These are phyloP conservation scores for Kryptolebias ocellatus DNA, from an alignment of 2,797 vertebrate species.

Conservation along the genomic window DNA sequence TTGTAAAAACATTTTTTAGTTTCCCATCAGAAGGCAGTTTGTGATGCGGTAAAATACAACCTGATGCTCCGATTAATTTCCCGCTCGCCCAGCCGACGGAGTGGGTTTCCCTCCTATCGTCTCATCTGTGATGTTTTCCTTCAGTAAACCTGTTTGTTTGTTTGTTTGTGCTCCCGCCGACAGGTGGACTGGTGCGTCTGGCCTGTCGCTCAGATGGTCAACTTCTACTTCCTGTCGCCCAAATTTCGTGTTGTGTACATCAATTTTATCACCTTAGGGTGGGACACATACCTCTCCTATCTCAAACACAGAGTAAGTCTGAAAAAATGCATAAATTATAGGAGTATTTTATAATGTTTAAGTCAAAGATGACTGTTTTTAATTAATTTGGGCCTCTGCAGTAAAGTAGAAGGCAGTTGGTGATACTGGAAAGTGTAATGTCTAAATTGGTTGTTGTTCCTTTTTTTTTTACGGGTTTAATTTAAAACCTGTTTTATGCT, in stretches of 20 bases:
- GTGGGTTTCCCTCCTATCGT: not conserved
- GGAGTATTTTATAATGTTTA: no score
- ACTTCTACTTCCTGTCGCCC: conserved; percentile 91
- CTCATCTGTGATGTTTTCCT: not conserved
- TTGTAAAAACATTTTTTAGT: not conserved
- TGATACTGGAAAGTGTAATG: no score
- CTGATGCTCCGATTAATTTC: no score
- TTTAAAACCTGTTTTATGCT: conserved; percentile 10
- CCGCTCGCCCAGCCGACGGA: no score
- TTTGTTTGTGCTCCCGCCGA: conserved; percentile 14
- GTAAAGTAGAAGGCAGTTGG: no score
- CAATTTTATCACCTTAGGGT: conserved; percentile 90
- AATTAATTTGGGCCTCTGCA: not conserved
- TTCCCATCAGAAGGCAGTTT: not conserved
- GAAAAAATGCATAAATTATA: no score
- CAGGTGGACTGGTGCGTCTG: conserved; percentile 94
- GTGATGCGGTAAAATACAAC: no score
- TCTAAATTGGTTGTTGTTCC: no score
- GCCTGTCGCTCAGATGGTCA: conserved; percentile 90
- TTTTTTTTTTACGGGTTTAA: no score
- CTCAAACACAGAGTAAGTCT: conserved; percentile 90
- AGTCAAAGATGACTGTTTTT: not conserved
- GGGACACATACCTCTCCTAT: conserved; percentile 95
- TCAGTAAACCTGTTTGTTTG: conserved; percentile 12
- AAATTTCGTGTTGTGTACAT: conserved; percentile 90